Base-by-base conservation (phyloP, 2,888 invertebrate genomes). In the Mesoligia furuncula region DNA sequence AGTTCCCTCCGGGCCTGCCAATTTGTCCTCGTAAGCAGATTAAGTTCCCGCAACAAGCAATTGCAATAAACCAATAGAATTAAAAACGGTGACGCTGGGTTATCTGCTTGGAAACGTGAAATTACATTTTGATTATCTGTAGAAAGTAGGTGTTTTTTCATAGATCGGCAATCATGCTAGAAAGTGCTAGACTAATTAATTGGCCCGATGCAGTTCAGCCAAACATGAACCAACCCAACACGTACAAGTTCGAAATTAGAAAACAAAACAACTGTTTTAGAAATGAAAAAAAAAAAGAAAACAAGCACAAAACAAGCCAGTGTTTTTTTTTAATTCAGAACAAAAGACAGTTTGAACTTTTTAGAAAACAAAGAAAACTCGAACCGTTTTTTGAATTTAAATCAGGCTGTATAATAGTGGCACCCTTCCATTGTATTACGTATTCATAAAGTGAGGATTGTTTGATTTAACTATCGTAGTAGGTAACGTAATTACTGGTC, bases 401-500 rank as follows among this genome's bases (percentile, higher is more conserved):
- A 86, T 75, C 84, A 86, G 39, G n/a, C 89, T 89, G 86, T 88
- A 85, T 75, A 71, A 75, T 27, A 68, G 24, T 66, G 57, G 42
- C 66, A 59, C 71, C 67, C 59, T 77, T 77, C 64, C 45, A 57
- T 77, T 75, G 24, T 45, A 83, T 86, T 68, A 85, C 61, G 85
- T 78, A 85, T 88, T 87, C 77, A 87, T 73, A 59, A 72, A 81
- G 36, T 48, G 36, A 57, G 72, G 78, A 85, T 81, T 78, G 77
- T 67, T 76, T 85, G 77, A 76, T 83, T 80, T 84, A 76, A 84
- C 70, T 80, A 80, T 81, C 75, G 70, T 64, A 71, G 27, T 51
- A 75, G 65, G 66, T 77, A 70, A 78, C 73, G 42, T 89, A 90
- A 92, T 91, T 88, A 86, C 61, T 85, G 82, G 84, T 86, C 78